Base-by-base conservation (phyloP, 2,888 invertebrate genomes). In the Autographa pulchrina region DNA sequence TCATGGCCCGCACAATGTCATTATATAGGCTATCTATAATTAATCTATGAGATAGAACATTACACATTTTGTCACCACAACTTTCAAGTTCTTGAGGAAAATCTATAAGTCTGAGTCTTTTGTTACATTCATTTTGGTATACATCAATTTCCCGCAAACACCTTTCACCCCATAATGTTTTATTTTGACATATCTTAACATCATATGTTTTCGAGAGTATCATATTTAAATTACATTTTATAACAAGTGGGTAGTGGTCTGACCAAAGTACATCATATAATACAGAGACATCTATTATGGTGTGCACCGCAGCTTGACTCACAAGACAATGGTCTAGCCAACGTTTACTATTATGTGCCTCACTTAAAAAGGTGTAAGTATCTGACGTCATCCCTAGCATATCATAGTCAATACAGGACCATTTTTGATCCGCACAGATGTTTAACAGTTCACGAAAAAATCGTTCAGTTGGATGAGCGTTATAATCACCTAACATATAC, bases 321-420 rank as follows among this genome's bases (percentile, higher is more conserved):
- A 66, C 67, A n/a, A 74, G 48, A 32, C 74, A 70, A 18, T 74
- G 74, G 43, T 74, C 74, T 16, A 73, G 41, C 41, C 41, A 43
- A 43, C 41, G 41, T 43, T 43, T 43, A 43, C 41, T 43, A 43
- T 43, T 43, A 43, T 43, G 41, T 43, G 41, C 41, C 41, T 43
- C 41, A 43, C 41, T 43, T 63, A 73, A 69, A 61, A 70, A 73
- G 60, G 60, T 61, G 62, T 67, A 68, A 58, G 65, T 65, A 35
- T 70, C 38, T 38, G 70, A 70, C 16, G 11, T 59, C n/a, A 63
- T 11, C 9, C 75, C 75, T 64, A 78, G 54, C 11, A 64, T 69
- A 31, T 60, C 70, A 5, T 75, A 52, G 20, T 78, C 74, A 2
- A 62, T 69, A 69, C 74, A 72, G 6, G 31, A 25, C 74, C 70